These are phyloP conservation scores for Aplochiton taeniatus DNA, from an alignment of 2,797 vertebrate species.

Conservation along the genomic window DNA sequence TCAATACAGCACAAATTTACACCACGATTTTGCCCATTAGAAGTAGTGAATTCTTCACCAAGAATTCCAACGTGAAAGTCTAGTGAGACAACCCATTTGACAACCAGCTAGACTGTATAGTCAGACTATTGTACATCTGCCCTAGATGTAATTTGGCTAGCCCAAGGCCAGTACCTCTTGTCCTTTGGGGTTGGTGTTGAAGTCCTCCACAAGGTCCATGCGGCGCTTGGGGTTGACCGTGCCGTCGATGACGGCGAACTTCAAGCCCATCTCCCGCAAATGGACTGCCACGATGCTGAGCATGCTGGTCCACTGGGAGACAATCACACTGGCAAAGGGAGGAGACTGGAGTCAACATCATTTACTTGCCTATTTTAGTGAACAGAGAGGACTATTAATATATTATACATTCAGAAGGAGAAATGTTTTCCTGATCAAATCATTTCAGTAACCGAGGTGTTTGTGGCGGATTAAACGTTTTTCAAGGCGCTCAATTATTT, in stretches of 20 bases:
- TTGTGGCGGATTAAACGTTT: no score
- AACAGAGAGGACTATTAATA: neutral
- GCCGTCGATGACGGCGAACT: constrained; percentile 82
- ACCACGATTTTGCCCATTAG: neutral
- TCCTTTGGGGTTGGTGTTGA: constrained; percentile 84
- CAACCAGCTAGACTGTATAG: neutral
- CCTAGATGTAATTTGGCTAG: no score
- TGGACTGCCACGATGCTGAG: constrained; percentile 85
- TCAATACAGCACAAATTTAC: neutral
- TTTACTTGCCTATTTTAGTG: neutral
- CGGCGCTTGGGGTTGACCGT: constrained; percentile 87
- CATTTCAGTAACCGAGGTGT: no score
- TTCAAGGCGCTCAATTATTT: no score
- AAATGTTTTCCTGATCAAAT: no score
- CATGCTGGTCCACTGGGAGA: constrained; percentile 98
- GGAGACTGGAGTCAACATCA: neutral
- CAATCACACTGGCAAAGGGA: constrained; percentile 82
- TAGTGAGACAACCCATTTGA: no score
- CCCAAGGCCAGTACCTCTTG: constrained; percentile 77
- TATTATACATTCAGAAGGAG: neutral
- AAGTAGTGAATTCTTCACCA: no score
- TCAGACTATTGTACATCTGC: neutral
- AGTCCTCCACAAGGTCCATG: constrained; percentile 94
- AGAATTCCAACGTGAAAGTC: no score
- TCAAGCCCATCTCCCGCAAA: constrained; percentile 75